These are phyloP conservation scores for Mystacornis crossleyi DNA, from an alignment of 2,113 vertebrate species.

Conservation along the genomic window DNA sequence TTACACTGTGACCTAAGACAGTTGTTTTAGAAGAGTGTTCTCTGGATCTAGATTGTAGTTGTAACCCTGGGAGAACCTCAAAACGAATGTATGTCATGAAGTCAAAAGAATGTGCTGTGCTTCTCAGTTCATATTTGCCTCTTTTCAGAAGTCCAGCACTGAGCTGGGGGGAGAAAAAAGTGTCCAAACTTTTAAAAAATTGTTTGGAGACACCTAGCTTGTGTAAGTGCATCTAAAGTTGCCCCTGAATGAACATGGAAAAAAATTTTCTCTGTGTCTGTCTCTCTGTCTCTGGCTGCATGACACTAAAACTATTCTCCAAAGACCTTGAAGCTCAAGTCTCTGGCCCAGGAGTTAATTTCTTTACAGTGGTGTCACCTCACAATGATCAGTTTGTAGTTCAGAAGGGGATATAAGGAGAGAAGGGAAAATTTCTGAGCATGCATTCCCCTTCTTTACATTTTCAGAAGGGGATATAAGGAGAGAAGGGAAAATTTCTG, in stretches of 20 bases:
- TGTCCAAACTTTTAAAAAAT: background rate
- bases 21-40: background rate
- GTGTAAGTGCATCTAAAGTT: background rate
- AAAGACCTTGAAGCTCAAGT: background rate
- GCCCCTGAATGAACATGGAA: background rate
- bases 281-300: background rate
- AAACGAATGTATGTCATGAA: background rate
- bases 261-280: too few relatives aligned
- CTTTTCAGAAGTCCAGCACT: background rate
- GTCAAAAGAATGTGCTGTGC: background rate
- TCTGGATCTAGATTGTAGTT: background rate
- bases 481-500: background rate
- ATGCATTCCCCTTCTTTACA: too few relatives aligned
- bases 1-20: too few relatives aligned
- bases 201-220: background rate
- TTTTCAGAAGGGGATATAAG: background rate
- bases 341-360: background rate
- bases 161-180: background rate
- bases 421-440: background rate
- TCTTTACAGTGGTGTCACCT: background rate
- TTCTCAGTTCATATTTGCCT: background rate
- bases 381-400: background rate
- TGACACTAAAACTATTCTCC: background rate
- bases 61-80: background rate
- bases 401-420: background rate